A percentile compares a stretch with the other conserved stretches of the same genome.
Evolutionary conservation across 2,888 invertebrate genomes (phyloP).

Genomic region (Argyresthia albistria): DNA sequence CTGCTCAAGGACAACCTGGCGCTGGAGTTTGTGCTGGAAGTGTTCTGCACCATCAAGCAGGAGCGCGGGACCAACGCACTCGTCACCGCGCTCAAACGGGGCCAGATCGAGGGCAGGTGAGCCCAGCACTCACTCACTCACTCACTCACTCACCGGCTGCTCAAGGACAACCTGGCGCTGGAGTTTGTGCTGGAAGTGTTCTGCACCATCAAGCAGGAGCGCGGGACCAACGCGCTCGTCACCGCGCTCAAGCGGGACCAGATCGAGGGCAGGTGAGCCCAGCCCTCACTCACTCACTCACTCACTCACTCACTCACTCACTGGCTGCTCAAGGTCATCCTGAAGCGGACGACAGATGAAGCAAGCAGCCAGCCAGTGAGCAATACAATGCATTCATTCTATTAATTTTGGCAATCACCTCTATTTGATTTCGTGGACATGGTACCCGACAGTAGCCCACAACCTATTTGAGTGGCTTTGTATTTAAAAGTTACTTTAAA

Average conservation of each 20-base stretch:
- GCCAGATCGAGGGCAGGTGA: conserved; percentile 82
- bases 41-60: conserved; percentile 91
- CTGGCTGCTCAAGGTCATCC: too few species aligned
- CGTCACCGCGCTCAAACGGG: conserved; percentile 89
- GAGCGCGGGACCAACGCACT: conserved; percentile 91
- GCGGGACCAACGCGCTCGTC: conserved; percentile 87
- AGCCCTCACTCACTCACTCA: conserved; percentile 75
- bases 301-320: too few species aligned
- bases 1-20: conserved; percentile 94
- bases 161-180: conserved; percentile 93
- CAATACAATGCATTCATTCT: too few species aligned
- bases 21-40: conserved; percentile 93
- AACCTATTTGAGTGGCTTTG: background rate
- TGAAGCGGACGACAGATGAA: too few species aligned
- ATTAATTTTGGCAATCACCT: too few species aligned
- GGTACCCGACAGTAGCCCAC: background rate
- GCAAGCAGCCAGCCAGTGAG: too few species aligned
- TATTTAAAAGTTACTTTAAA: background rate
- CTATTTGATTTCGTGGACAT: too few species aligned
- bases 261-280: conserved; percentile 77
- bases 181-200: conserved; percentile 96
- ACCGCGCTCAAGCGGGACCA: conserved; percentile 91
- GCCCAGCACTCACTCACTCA: conserved; percentile 79
- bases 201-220: conserved; percentile 88
- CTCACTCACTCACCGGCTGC: conserved; percentile 87